These are phyloP conservation scores for Pterocles gutturalis DNA, from an alignment of 2,113 vertebrate genomes.

Conservation along the genomic window DNA sequence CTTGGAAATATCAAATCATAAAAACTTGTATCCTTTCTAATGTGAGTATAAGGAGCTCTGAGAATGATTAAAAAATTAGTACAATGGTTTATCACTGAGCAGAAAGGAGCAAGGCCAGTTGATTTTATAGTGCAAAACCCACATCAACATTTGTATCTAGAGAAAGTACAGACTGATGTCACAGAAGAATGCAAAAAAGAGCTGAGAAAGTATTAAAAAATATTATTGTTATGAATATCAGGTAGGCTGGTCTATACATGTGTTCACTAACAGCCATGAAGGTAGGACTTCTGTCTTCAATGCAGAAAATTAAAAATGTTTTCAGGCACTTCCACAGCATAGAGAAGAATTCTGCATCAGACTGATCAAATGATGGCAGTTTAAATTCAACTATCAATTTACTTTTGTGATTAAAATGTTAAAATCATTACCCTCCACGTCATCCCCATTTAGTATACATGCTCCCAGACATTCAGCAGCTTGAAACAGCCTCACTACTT, in stretches of 20 bases:
- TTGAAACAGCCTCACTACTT: background rate
- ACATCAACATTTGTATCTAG: background rate
- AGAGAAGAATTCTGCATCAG: background rate
- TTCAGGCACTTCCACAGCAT: background rate
- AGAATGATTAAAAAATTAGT: background rate
- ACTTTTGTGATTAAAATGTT: background rate
- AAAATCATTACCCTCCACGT: background rate
- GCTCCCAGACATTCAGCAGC: background rate
- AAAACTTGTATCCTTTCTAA: background rate
- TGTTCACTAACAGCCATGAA: background rate
- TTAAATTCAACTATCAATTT: background rate
- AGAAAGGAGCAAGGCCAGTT: background rate
- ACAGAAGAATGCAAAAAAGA: background rate
- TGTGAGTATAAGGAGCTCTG: background rate
- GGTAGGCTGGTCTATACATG: background rate
- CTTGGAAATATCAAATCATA: background rate
- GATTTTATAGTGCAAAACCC: background rate
- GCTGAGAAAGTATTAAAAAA: accelerated
- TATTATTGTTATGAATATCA: background rate
- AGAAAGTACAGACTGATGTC: background rate
- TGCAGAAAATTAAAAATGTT: background rate
- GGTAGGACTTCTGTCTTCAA: background rate
- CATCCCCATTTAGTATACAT: background rate
- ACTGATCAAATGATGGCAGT: background rate
- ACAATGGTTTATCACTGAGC: background rate